A percentile compares a stretch with the other conserved stretches of the same genome.
phyloP scores from a whole-genome alignment of 2,113 vertebrate genomes.

The Perca flavescens region DNA sequence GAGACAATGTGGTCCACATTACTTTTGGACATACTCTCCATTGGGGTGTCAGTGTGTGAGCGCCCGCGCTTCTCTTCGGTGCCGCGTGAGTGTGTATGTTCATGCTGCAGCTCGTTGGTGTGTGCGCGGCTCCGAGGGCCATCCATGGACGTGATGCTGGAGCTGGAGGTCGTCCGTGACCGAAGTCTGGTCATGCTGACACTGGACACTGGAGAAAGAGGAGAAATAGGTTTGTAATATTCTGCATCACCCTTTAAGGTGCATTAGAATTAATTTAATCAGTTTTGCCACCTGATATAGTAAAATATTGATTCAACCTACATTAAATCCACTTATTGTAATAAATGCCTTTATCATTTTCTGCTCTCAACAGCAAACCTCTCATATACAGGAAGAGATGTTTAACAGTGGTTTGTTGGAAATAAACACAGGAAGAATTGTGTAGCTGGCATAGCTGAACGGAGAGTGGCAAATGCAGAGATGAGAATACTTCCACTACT shows the following conservation, averaged over 20 bases:
- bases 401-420: background rate
- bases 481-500: background rate
- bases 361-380: background rate
- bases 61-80: constrained; percentile 74
- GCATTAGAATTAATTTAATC: background rate
- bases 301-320: background rate
- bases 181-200: constrained; percentile 95
- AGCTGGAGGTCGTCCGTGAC: constrained; percentile 90
- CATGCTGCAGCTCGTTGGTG: constrained; percentile 78
- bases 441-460: background rate
- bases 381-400: background rate
- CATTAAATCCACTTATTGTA: background rate
- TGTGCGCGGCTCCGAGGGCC: constrained; percentile 86
- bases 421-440: background rate
- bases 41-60: constrained; percentile 86
- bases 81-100: constrained; percentile 76
- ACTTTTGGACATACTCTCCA: constrained; percentile 83
- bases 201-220: constrained; percentile 86
- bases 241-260: background rate
- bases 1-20: constrained; percentile 79
- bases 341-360: background rate
- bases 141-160: constrained; percentile 88
- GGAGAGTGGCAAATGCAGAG: background rate
- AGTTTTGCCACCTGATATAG: background rate
- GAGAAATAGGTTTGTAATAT: background rate